Base-by-base conservation (phyloP, 2,888 invertebrate genomes). In the Polymixis flavicincta region DNA sequence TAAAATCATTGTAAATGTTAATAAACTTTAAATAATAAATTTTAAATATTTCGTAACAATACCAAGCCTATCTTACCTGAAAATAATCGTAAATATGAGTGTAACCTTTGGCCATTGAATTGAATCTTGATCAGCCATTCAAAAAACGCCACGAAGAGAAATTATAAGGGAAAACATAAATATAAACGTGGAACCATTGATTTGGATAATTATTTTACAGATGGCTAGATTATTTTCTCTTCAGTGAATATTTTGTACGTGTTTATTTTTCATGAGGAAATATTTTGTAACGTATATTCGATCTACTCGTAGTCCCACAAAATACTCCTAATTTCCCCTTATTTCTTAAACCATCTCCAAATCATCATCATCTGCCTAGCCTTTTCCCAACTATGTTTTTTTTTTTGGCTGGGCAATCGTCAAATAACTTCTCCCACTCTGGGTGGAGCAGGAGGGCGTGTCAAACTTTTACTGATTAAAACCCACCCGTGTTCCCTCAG, bases 201-300 rank as follows among this genome's bases (percentile, higher is more conserved):
- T 69, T 75, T 74, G 71, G 37, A 84, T 84, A 65, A 78, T 81
- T 84, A 25, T 63, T 76, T 73, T 55, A 73, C 60, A 71, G 68
- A 73, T 73, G 68, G 60, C 28, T 64, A 57, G 57, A 82, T 81
- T 73, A 60, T 69, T 69, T 77, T 69, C 42, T 74, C 54, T 59
- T 79, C 60, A 64, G 52, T 75, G 54, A 76, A 66, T 70, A 64
- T 61, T 71, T 66, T 55, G 25, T 32, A 54, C 59, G 42, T 74
- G 22, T 67, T 61, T 42, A 50, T 70, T 54, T 14, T 50, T 61
- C 6, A 28, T 19, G 22, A 37, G 32, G 37, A 45, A 76, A 60
- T 76, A 54, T 76, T 59, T 54, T 61, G 45, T 17, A 22, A 60
- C 25, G 5, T 45, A 45, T 28, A 17, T 57, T 57, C 28, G 1